Base-by-base conservation (phyloP, 2,888 invertebrate species). In the Geotrupes spiniger region DNA sequence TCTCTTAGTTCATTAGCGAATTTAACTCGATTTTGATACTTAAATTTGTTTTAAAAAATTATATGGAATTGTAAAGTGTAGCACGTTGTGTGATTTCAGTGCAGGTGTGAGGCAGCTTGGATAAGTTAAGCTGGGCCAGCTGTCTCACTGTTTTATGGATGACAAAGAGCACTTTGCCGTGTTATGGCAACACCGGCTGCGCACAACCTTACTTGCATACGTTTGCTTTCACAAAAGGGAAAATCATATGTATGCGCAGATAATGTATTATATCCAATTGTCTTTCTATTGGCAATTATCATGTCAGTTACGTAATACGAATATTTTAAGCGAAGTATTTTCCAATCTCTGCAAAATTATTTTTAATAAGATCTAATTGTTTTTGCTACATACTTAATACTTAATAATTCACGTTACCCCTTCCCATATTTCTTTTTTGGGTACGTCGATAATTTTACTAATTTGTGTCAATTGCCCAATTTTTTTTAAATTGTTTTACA, bases 111-210 rank as follows among this genome's bases (percentile, higher is more conserved):
- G 59, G 54, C 59, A 57, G 58, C 52, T 43, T 53, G 60, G 60
- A 63, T 63, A 64, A 62, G 57, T 62, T 60, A 57, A 58, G 60
- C 54, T 54, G 60, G 63, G 53, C 63, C 67, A 68, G 67, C 63
- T 68, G 68, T 64, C 66, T 66, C 66, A 60, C 61, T 62, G 64
- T 67, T 68, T 68, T 68, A 68, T 68, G 66, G 66, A 66, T 65
- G 67, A 65, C 66, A 66, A 67, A 66, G 65, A 66, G 65, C 65
- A 64, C 63, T 66, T 66, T 60, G 60, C 59, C 62, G 61, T 57
- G 64, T 66, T 66, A 67, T 64, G 61, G 62, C 63, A 58, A 57
- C 57, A 59, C 66, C 64, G 66, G 63, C 66, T 65, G 68, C 59
- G 60, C 56, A 56, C 53, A 53, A 52, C 49, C 53, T 56, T 59